These are phyloP conservation scores for Melanerpes formicivorus DNA, from an alignment of 2,113 vertebrate genomes.

Conservation along the genomic window DNA sequence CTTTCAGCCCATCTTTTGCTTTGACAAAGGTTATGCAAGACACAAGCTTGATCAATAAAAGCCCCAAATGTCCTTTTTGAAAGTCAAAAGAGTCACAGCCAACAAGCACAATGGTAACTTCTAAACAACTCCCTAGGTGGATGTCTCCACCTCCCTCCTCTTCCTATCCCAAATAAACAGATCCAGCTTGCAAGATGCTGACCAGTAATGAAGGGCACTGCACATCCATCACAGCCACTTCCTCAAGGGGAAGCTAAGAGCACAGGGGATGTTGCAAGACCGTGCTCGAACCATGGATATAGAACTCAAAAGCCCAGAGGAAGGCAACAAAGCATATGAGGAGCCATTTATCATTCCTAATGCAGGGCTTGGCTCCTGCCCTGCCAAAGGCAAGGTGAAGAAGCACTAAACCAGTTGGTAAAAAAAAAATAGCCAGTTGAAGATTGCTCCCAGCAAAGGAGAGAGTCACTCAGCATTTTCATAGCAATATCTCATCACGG, in stretches of 20 bases:
- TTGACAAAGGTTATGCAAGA: conserved; percentile 2
- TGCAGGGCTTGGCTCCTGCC: neutral
- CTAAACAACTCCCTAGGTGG: neutral
- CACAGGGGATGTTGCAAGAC: neutral
- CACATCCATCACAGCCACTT: conserved; percentile 6
- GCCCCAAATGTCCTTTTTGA: neutral
- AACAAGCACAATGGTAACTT: neutral
- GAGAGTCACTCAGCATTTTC: neutral
- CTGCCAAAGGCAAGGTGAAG: neutral
- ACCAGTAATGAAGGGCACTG: neutral
- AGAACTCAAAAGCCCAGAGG: neutral
- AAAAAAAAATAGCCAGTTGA: neutral
- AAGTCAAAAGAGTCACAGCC: conserved; percentile 3
- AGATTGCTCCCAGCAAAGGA: neutral
- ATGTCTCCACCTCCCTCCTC: neutral
- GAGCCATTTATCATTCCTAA: neutral
- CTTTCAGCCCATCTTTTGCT: neutral
- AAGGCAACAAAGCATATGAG: neutral
- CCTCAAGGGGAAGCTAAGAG: neutral
- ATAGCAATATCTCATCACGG: neutral
- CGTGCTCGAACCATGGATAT: neutral
- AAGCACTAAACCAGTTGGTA: neutral
- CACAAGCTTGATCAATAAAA: conserved; percentile 14
- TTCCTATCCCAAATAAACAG: neutral
- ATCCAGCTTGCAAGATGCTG: conserved; percentile 4